Evolutionary conservation across 2,888 invertebrate species (phyloP).

Genomic region (Dugesia japonica): DNA sequence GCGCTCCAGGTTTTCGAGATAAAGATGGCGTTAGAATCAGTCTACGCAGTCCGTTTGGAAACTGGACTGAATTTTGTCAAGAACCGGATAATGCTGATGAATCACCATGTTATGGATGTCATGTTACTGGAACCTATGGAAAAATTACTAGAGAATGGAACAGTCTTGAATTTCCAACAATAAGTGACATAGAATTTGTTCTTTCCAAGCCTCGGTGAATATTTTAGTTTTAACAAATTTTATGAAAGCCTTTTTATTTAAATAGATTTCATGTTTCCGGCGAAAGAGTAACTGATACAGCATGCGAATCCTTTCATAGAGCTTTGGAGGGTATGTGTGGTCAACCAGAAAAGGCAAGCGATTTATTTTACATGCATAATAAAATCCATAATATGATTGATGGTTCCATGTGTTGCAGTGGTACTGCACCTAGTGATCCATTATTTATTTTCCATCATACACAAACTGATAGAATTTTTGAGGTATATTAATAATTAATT

Average conservation of each 20-base stretch:
- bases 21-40: conserved; percentile 24
- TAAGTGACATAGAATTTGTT: conserved; percentile 7
- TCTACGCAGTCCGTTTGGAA: conserved; percentile 29
- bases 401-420: conserved; percentile 28
- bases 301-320: conserved; percentile 21
- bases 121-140: background rate
- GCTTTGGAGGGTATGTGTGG: conserved; percentile 22
- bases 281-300: background rate
- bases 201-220: conserved; percentile 20
- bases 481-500: too few species aligned
- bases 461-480: conserved; percentile 20
- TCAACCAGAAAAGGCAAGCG: background rate
- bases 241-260: too few species aligned
- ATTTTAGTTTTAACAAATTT: background rate
- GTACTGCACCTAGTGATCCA: conserved; percentile 20
- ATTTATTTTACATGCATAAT: conserved; percentile 20
- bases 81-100: conserved; percentile 23
- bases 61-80: conserved; percentile 31
- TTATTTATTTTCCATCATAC: conserved; percentile 25
- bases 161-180: conserved; percentile 27
- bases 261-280: background rate
- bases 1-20: conserved; percentile 23
- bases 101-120: conserved; percentile 31
- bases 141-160: conserved; percentile 26
- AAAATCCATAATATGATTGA: conserved; percentile 27